Conservation (phyloP, 2,888 invertebrate species). For the Epiblema foenella region DNA sequence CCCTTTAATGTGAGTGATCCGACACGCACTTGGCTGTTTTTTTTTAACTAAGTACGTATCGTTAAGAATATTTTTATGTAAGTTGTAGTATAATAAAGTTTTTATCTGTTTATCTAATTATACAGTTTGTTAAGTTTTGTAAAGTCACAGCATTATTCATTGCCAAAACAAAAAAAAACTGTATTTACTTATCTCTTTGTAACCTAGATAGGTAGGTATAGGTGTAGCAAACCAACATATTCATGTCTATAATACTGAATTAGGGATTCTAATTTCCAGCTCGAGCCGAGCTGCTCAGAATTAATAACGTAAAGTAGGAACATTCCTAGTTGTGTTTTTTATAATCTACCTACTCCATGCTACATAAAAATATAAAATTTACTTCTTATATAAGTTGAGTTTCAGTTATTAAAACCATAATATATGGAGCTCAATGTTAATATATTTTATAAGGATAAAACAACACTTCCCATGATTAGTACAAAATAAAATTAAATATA, state of each 20-base stretch:
- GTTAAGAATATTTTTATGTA: too few relatives aligned
- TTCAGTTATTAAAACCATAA: constrained; percentile 80
- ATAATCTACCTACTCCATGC: not conserved
- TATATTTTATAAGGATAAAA: constrained; percentile 86
- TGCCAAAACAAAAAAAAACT: too few relatives aligned
- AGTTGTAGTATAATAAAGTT: too few relatives aligned
- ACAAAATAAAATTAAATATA: constrained; percentile 85
- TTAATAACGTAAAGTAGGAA: not conserved
- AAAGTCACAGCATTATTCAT: too few relatives aligned
- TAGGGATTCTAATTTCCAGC: not conserved
- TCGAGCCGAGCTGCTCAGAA: not conserved
- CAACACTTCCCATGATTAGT: constrained; percentile 86
- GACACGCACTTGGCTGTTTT: too few relatives aligned
- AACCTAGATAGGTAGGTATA: too few relatives aligned
- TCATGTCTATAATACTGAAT: not conserved
- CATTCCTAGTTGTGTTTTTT: not conserved
- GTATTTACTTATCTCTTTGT: too few relatives aligned
- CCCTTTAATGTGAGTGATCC: too few relatives aligned
- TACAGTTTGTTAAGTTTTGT: too few relatives aligned
- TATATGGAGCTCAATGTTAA: constrained; percentile 85
- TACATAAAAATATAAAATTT: constrained; percentile 1
- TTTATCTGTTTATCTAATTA: too few relatives aligned
- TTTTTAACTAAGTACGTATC: too few relatives aligned
- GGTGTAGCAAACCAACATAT: too few relatives aligned
- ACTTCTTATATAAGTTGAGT: constrained; percentile 38